Base-by-base conservation (phyloP, 1,140 invertebrate genomes). In the Rhopalosiphum padi region DNA sequence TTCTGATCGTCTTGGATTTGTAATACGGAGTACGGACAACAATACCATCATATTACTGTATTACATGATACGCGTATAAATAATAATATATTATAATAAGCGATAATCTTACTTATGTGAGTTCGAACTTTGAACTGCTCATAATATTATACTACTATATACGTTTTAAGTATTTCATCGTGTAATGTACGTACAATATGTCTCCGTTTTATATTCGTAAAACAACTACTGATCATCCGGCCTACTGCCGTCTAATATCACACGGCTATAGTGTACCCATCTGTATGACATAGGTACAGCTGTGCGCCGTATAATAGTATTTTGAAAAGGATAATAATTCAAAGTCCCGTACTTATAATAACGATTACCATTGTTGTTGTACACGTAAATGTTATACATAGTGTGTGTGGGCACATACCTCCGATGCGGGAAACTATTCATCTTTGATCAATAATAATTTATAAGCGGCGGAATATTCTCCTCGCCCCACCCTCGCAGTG, bases 361-460 rank as follows among this genome's bases (percentile, higher is more conserved):
- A 86, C 85, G 85, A 86, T 86, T 86, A 86, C 85, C 43, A 86
- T 86, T 86, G 85, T 86, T 46, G 85, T n/a, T 30, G 43, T 30
- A 30, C 41, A 41, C 85, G 85, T 30, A 86, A 86, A 86, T 46
- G 85, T 86, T 46, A 7, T 51, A 41, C 8, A 43, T 37, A 30
- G 43, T 86, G 85, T 86, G 85, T 86, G 85, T 86, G 85, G 85
- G 85, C 85, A 86, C 85, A 86, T 86, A 86, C 85, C 41, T 86
- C 11, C 83, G 83, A 86, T 30, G 37, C 37, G 23, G 37, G 85
- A 46, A 85, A 46, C 85, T 86, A 86, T 86, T 86, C 85, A 86
- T 86, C 41, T 86, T 18, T 30, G 85, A 86, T 86, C 85, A 46
- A 86, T 86, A 86, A 86, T 86, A 86, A 86, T 86, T 86, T 86